Evolutionary conservation across 2,888 invertebrate species (phyloP).

Genomic region (Parnassius apollo): DNA sequence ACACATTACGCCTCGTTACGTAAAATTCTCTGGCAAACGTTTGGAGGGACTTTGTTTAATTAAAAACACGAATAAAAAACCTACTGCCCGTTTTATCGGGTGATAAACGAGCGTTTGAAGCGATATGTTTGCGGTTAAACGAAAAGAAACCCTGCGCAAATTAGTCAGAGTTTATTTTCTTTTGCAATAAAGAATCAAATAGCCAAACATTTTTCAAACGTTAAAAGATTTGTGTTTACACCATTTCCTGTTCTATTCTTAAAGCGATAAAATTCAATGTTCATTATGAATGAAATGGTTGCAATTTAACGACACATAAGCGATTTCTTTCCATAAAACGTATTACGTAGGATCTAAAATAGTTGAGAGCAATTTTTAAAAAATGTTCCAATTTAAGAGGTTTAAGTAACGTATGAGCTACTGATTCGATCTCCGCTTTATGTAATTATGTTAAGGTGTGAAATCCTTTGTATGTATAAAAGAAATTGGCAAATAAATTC

Average conservation of each 20-base stretch:
- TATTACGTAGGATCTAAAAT: conserved; percentile 30
- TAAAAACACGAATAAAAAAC: conserved; percentile 77
- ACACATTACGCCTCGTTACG: conserved; percentile 57
- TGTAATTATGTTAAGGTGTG: conserved; percentile 16
- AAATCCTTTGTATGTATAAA: conserved; percentile 19
- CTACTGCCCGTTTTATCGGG: conserved; percentile 68
- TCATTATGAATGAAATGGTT: conserved; percentile 51
- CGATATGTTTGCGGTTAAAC: conserved; percentile 29
- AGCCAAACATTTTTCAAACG: conserved; percentile 46
- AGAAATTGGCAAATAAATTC: conserved; percentile 19
- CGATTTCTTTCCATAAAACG: conserved; percentile 29
- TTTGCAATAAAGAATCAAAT: conserved; percentile 17
- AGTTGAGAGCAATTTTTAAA: conserved; percentile 6
- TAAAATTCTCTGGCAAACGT: conserved; percentile 56
- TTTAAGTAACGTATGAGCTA: conserved; percentile 9
- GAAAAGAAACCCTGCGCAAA: conserved; percentile 43
- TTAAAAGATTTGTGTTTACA: conserved; percentile 58
- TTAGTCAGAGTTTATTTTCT: conserved; percentile 35
- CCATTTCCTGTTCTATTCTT: conserved; percentile 73
- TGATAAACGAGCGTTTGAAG: conserved; percentile 63
- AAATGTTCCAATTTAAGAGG: neutral
- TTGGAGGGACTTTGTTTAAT: conserved; percentile 68
- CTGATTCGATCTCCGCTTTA: conserved; percentile 20
- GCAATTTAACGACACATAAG: conserved; percentile 34
- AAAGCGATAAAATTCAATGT: conserved; percentile 67